Evolutionary conservation across 2,113 vertebrate species (phyloP).

Genomic region (Crypturellus undulatus): DNA sequence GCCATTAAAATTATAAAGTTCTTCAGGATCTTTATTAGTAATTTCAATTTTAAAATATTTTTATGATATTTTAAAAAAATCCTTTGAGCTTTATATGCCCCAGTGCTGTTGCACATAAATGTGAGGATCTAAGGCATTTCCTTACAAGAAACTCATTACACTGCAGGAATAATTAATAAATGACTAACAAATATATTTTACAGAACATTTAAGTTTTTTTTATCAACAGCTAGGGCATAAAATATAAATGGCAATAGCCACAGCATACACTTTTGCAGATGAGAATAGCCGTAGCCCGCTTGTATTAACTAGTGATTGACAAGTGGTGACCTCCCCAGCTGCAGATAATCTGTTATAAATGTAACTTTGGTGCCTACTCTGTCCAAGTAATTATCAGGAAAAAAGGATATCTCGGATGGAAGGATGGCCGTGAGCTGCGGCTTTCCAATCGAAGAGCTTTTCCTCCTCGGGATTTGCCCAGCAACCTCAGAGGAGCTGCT

Average conservation of each 20-base stretch:
- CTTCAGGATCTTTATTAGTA: background rate
- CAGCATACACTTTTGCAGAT: background rate
- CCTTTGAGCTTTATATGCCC: background rate
- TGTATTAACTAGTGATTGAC: background rate
- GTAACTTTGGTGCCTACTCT: background rate
- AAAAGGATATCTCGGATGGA: accelerated
- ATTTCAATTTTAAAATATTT: background rate
- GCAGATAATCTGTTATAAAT: background rate
- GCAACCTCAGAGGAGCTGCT: background rate
- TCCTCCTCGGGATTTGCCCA: background rate
- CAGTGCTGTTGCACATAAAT: background rate
- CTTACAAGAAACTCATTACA: background rate
- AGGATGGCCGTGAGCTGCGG: background rate
- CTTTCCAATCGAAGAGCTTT: background rate
- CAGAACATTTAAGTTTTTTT: background rate
- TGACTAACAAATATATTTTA: background rate
- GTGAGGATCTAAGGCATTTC: background rate
- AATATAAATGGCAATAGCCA: background rate
- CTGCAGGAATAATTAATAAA: background rate
- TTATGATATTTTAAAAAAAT: background rate
- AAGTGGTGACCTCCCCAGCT: background rate
- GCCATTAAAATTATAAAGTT: background rate
- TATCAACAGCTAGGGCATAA: background rate
- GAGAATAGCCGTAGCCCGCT: background rate
- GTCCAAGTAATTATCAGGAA: background rate